A percentile compares a stretch with the other conserved stretches of the same genome.
Evolutionary conservation across 2,888 invertebrate genomes (phyloP).

Genomic region (Danaus chrysippus): DNA sequence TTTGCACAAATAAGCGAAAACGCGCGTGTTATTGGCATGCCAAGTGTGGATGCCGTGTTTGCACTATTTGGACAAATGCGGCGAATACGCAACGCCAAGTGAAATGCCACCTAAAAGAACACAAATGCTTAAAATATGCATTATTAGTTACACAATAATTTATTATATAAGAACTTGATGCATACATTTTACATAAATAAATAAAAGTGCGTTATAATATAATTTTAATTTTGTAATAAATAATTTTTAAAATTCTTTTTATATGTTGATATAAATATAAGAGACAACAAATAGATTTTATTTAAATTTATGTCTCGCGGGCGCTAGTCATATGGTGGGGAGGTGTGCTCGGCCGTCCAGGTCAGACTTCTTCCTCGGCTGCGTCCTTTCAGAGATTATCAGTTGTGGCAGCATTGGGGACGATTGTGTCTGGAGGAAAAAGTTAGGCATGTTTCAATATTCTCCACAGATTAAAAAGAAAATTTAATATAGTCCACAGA

Average conservation of each 20-base stretch:
- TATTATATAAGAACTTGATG: too few species aligned
- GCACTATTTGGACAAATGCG: too few species aligned
- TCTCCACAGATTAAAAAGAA: background rate
- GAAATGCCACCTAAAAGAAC: too few species aligned
- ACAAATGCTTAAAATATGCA: too few species aligned
- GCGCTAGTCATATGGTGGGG: slow-evolving; percentile 84
- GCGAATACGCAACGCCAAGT: too few species aligned
- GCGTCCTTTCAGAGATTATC: slow-evolving; percentile 74
- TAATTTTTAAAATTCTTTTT: too few species aligned
- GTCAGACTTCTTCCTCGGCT: slow-evolving; percentile 73
- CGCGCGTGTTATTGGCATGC: too few species aligned
- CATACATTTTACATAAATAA: too few species aligned
- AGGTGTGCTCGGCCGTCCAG: slow-evolving; percentile 82
- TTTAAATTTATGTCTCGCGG: slow-evolving; percentile 32
- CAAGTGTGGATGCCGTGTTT: too few species aligned
- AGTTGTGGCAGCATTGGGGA: slow-evolving; percentile 84
- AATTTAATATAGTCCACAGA: background rate
- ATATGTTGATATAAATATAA: slow-evolving; percentile 13
- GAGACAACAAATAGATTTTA: slow-evolving; percentile 15
- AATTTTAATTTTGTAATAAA: background rate
- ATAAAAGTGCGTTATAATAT: background rate
- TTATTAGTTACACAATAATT: too few species aligned
- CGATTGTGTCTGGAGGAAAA: slow-evolving; percentile 59
- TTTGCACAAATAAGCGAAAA: too few species aligned
- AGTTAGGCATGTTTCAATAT: slow-evolving; percentile 7